Percentiles rank a stretch among this genome's conserved stretches.
phyloP scores from a whole-genome alignment of 2,888 invertebrate genomes.

The Chaetogeoica ovagalla region DNA sequence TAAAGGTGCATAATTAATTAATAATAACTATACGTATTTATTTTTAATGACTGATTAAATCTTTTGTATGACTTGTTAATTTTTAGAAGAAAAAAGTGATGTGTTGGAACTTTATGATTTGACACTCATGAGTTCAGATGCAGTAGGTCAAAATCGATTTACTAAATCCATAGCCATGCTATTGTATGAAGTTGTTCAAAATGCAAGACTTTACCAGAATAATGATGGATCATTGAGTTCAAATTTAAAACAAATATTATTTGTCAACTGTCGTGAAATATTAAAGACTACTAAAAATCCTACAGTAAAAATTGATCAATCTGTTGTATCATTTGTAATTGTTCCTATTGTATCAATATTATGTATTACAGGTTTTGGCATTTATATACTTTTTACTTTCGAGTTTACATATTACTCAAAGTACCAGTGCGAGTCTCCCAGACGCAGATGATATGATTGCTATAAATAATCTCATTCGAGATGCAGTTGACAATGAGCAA shows the following conservation, averaged over 20 bases:
- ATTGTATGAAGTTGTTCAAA: constrained; percentile 83
- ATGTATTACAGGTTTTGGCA: constrained; percentile 70
- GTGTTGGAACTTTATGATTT: constrained; percentile 91
- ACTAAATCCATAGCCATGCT: constrained; percentile 91
- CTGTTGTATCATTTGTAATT: not conserved
- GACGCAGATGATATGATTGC: constrained; percentile 61
- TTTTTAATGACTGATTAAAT: not conserved
- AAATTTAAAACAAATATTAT: constrained; percentile 75
- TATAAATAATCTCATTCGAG: not conserved
- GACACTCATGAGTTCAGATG: constrained; percentile 76
- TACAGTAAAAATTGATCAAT: constrained; percentile 58
- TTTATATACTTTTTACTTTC: constrained; percentile 88
- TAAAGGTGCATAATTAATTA: constrained; percentile 66
- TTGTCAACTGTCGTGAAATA: constrained; percentile 80
- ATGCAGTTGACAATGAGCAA: not conserved
- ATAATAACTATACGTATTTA: not conserved
- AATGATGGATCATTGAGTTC: constrained; percentile 61
- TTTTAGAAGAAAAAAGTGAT: constrained; percentile 75
- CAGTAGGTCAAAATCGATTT: constrained; percentile 79
- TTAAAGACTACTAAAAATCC: constrained; percentile 78
- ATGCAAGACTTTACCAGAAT: constrained; percentile 71
- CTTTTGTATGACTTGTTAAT: constrained; percentile 5
- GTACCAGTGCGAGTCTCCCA: constrained; percentile 76
- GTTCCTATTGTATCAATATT: not conserved
- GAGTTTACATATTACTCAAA: constrained; percentile 81